Evolutionary conservation across 2,113 vertebrate species (phyloP).

Genomic region (Poecile atricapillus): DNA sequence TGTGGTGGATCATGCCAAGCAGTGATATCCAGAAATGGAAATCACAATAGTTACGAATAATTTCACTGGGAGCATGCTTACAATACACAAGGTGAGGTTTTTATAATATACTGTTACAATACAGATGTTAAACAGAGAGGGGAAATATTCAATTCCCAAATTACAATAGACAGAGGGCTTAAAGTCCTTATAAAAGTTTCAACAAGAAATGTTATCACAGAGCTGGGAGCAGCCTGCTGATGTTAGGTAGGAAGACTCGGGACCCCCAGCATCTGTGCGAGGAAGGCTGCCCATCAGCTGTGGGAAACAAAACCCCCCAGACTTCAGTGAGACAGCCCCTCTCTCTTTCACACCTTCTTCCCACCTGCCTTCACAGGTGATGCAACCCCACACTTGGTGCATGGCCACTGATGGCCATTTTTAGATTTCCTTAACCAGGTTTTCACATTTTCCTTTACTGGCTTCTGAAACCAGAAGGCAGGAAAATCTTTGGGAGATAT

Average conservation of each 20-base stretch:
- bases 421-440: background rate
- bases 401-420: background rate
- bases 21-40: conserved; percentile 33
- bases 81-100: conserved; percentile 62
- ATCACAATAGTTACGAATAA: conserved; percentile 30
- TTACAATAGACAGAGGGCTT: conserved; percentile 24
- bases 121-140: conserved; percentile 65
- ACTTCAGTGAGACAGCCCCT: background rate
- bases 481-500: background rate
- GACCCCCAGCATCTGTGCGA: background rate
- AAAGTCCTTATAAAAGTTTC: conserved; percentile 61
- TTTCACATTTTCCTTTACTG: background rate
- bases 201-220: background rate
- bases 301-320: background rate
- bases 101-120: conserved; percentile 37
- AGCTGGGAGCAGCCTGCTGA: background rate
- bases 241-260: background rate
- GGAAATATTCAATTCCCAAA: conserved; percentile 32
- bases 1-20: conserved; percentile 19
- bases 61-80: conserved; percentile 60
- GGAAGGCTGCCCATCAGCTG: background rate
- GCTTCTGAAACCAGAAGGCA: background rate
- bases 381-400: background rate
- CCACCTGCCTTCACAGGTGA: background rate
- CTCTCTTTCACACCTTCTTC: background rate